These are phyloP conservation scores for Drosophila percnosoma DNA, from an alignment of 2,888 invertebrate species.

Conservation along the genomic window DNA sequence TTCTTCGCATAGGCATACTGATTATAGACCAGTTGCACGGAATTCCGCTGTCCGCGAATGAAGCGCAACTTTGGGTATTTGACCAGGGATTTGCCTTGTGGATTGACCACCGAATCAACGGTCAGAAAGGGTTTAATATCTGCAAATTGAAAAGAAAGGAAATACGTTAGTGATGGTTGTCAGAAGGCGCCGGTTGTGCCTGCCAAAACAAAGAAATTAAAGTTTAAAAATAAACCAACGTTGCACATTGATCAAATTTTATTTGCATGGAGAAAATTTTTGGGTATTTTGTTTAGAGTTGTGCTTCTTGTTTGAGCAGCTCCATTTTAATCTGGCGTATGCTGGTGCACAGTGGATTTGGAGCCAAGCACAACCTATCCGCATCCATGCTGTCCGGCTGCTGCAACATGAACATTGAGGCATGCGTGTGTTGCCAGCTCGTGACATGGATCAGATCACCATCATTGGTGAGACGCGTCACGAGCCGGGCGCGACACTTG, in stretches of 20 bases:
- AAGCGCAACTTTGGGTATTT: constrained; percentile 64
- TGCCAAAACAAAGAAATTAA: constrained; percentile 22
- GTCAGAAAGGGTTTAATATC: constrained; percentile 5
- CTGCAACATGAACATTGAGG: constrained; percentile 69
- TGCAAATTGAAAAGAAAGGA: constrained; percentile 8
- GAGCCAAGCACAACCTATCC: constrained; percentile 40
- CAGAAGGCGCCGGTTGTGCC: not conserved
- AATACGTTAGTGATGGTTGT: constrained; percentile 30
- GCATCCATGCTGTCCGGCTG: constrained; percentile 15
- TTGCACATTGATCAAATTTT: constrained; percentile 16
- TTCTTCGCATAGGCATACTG: constrained; percentile 84
- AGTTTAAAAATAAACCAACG: not conserved
- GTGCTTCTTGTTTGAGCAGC: constrained; percentile 19
- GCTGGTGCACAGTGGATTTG: constrained; percentile 54
- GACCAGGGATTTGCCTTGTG: constrained; percentile 12
- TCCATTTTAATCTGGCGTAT: constrained; percentile 27
- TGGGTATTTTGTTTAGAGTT: not conserved
- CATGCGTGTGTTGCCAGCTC: constrained; percentile 77
- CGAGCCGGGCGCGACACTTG: constrained; percentile 82
- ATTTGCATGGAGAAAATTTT: constrained; percentile 16
- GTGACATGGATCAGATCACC: constrained; percentile 79
- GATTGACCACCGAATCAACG: constrained; percentile 29
- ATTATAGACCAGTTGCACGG: constrained; percentile 77
- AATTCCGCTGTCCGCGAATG: constrained; percentile 83
- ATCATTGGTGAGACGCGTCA: constrained; percentile 68